Conservation (phyloP, 2,113 vertebrate genomes). For the Macheiramphus alcinus region DNA sequence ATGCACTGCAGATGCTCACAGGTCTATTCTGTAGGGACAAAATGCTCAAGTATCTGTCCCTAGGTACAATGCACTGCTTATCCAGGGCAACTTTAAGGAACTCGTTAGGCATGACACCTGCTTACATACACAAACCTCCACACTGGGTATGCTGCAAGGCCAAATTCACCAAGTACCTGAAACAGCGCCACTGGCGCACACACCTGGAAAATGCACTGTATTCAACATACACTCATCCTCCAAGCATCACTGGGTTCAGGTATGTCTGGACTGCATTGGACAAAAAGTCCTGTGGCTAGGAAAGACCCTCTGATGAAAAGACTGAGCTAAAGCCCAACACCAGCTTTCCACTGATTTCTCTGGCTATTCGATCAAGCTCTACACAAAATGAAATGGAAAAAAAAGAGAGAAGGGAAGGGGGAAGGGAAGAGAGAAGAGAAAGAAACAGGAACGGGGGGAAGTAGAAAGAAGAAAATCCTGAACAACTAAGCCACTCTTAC, state of each 20-base stretch:
- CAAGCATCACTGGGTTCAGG: background rate
- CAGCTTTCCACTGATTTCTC: background rate
- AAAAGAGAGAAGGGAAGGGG: background rate
- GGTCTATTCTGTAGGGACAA: background rate
- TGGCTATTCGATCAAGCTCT: background rate
- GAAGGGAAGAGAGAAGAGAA: too few species aligned
- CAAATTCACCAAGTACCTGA: background rate
- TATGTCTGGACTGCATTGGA: background rate
- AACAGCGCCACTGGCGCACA: background rate
- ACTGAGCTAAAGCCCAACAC: background rate
- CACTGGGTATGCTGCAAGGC: background rate
- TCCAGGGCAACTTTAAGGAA: background rate
- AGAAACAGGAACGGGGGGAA: fast-evolving
- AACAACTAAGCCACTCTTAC: background rate
- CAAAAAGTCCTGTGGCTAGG: background rate
- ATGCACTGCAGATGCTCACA: background rate
- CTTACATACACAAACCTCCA: background rate
- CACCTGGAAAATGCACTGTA: background rate
- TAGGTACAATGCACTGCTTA: background rate
- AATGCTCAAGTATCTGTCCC: background rate
- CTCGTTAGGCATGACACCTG: background rate
- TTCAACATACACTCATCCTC: background rate
- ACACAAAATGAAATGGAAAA: background rate
- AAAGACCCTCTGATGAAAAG: background rate
- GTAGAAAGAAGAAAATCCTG: background rate